Percentiles rank a stretch among this genome's conserved stretches.
Conservation (phyloP, 1,140 invertebrate species). For the Drosophila cardini region DNA sequence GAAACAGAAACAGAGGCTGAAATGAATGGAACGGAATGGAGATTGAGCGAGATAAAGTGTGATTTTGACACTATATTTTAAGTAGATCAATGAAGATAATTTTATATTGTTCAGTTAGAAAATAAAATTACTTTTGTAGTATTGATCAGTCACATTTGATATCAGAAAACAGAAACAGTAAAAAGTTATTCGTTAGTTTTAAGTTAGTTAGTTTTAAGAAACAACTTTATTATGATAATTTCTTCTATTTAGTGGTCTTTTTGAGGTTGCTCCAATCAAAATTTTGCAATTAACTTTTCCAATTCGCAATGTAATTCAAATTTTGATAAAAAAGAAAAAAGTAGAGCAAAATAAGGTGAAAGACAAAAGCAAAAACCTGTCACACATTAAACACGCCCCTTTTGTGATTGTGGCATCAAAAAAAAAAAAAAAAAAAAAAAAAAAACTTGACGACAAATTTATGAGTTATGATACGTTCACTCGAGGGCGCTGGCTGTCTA, state of each 20-base stretch:
- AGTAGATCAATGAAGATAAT: background rate
- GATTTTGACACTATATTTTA: constrained; percentile 28
- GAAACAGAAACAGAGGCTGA: background rate
- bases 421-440: background rate
- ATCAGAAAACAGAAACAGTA: too few relatives aligned
- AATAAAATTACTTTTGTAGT: too few relatives aligned
- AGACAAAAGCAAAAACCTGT: constrained; percentile 14
- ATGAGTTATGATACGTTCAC: constrained; percentile 44
- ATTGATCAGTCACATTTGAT: too few relatives aligned
- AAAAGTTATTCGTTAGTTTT: background rate
- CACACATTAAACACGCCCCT: constrained; percentile 25
- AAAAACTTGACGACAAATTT: constrained; percentile 60
- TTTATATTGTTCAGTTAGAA: too few relatives aligned
- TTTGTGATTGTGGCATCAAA: constrained; percentile 53
- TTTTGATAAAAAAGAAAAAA: background rate
- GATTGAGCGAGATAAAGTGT: constrained; percentile 9
- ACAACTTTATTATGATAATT: background rate
- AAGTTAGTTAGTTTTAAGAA: too few relatives aligned
- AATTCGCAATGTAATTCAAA: background rate
- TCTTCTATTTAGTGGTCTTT: background rate
- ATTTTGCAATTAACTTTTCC: background rate
- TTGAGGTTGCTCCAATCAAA: background rate
- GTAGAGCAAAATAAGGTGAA: background rate
- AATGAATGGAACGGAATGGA: background rate
- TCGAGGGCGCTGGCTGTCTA: constrained; percentile 1